Conservation (phyloP, 2,888 invertebrate species). For the Euspilapteryx auroguttella region DNA sequence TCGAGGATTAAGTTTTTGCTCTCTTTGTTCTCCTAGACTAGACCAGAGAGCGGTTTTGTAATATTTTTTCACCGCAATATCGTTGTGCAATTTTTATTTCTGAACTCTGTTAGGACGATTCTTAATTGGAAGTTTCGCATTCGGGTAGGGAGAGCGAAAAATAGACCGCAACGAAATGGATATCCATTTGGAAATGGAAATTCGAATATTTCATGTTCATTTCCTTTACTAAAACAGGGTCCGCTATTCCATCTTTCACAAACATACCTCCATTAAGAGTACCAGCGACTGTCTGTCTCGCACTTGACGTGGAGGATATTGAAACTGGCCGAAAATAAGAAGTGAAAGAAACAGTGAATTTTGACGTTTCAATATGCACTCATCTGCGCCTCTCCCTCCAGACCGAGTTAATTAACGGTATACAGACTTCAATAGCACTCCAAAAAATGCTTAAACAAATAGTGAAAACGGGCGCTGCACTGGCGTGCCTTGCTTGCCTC, state of each 20-base stretch:
- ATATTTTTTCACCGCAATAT: no score
- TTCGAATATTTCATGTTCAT: slow-evolving; percentile 43
- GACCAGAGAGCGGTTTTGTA: no score
- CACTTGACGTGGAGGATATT: slow-evolving; percentile 48
- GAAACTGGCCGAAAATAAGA: slow-evolving; percentile 48
- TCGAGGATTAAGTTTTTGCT: slow-evolving; percentile 40
- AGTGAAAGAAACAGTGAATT: slow-evolving; percentile 50
- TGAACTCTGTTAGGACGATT: no score
- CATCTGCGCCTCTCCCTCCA: slow-evolving; percentile 19
- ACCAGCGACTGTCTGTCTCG: slow-evolving; percentile 27
- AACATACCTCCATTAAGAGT: slow-evolving; percentile 19
- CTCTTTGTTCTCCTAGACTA: no score
- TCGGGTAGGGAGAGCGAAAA: no score
- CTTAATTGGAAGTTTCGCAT: no score
- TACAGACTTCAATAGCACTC: slow-evolving; percentile 7
- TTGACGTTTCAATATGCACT: slow-evolving; percentile 59
- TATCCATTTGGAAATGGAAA: slow-evolving; percentile 34
- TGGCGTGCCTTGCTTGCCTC: no score
- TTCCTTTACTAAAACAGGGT: slow-evolving; percentile 43
- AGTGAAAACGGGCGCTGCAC: slow-evolving; percentile 1
- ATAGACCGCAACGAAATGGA: slow-evolving; percentile 15
- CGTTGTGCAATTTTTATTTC: no score
- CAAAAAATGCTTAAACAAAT: slow-evolving; percentile 5
- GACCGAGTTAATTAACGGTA: slow-evolving; percentile 29
- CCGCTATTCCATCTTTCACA: slow-evolving; percentile 41